These are phyloP conservation scores for Macrocentrus cingulum DNA, from an alignment of 1,140 invertebrate genomes.

Conservation along the genomic window DNA sequence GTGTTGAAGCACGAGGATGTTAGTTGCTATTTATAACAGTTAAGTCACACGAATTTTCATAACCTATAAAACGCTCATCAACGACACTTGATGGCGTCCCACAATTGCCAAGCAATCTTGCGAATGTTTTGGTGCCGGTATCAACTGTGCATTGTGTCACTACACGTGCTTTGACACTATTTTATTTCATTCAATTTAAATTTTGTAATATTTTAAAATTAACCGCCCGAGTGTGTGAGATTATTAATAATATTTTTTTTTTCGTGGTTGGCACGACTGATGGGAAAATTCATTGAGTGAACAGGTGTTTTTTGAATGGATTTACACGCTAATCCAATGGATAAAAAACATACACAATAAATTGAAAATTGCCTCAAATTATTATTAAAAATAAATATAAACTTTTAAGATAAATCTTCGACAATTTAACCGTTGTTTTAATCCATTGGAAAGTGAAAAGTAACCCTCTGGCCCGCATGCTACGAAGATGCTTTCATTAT, in stretches of 20 bases:
- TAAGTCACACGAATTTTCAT: not conserved
- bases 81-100: too few relatives aligned
- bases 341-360: constrained; percentile 5
- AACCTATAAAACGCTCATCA: too few relatives aligned
- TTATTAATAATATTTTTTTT: too few relatives aligned
- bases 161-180: too few relatives aligned
- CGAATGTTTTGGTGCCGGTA: not conserved
- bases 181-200: not conserved
- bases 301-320: constrained; percentile 69
- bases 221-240: constrained; percentile 10
- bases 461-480: too few relatives aligned
- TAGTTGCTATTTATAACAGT: not conserved
- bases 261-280: constrained; percentile 60
- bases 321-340: constrained; percentile 42
- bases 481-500: too few relatives aligned
- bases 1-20: constrained; percentile 18
- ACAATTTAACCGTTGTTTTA: too few relatives aligned
- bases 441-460: too few relatives aligned
- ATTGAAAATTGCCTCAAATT: too few relatives aligned
- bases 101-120: too few relatives aligned
- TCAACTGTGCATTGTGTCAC: not conserved
- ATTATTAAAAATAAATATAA: too few relatives aligned
- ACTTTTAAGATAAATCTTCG: too few relatives aligned
- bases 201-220: constrained; percentile 15
- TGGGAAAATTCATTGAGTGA: constrained; percentile 65